Conservation (phyloP, 92 coral and sea anemone species). For the Phenganax subtilis region DNA sequence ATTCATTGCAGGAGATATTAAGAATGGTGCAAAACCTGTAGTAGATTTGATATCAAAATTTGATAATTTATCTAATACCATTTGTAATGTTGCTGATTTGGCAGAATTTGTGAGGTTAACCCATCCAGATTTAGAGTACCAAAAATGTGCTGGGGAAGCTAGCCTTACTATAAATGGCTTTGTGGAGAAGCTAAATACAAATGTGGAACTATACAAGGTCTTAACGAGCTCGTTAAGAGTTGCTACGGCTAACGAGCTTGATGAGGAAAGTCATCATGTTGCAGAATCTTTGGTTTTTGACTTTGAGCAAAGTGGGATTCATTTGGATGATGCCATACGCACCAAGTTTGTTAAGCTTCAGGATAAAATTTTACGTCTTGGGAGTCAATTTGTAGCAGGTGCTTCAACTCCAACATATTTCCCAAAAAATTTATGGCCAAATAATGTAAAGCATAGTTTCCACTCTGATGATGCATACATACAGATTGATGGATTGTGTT, state of each 20-base stretch:
- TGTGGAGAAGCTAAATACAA: slow-evolving; percentile 84
- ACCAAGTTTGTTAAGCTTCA: slow-evolving; percentile 79
- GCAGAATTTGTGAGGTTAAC: slow-evolving; percentile 95
- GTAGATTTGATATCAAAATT: slow-evolving; percentile 63
- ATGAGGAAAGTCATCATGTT: slow-evolving; percentile 75
- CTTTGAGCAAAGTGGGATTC: slow-evolving; percentile 96
- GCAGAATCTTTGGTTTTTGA: slow-evolving; percentile 88
- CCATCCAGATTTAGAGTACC: slow-evolving; percentile 64
- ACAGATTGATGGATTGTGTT: slow-evolving; percentile 71
- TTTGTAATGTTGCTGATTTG: slow-evolving; percentile 87
- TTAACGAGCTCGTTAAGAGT: slow-evolving; percentile 43
- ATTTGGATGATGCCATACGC: slow-evolving; percentile 69
- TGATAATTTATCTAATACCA: slow-evolving; percentile 77
- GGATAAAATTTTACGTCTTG: slow-evolving; percentile 69
- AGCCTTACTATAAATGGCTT: slow-evolving; percentile 75
- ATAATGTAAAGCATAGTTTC: slow-evolving; percentile 51
- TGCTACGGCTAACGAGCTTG: slow-evolving; percentile 45
- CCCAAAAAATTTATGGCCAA: slow-evolving; percentile 58
- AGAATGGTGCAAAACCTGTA: slow-evolving; percentile 23
- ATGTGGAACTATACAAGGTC: slow-evolving; percentile 61
- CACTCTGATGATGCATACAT: slow-evolving; percentile 58
- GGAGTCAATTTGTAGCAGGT: slow-evolving; percentile 70
- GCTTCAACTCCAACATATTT: slow-evolving; percentile 64
- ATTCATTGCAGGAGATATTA: slow-evolving; percentile 35
- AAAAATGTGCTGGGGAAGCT: slow-evolving; percentile 74